A percentile compares a stretch with the other conserved stretches of the same genome.
These are phyloP conservation scores for Mormoops blainvillei DNA, from an alignment of 2,113 vertebrate species.

Conservation along the genomic window DNA sequence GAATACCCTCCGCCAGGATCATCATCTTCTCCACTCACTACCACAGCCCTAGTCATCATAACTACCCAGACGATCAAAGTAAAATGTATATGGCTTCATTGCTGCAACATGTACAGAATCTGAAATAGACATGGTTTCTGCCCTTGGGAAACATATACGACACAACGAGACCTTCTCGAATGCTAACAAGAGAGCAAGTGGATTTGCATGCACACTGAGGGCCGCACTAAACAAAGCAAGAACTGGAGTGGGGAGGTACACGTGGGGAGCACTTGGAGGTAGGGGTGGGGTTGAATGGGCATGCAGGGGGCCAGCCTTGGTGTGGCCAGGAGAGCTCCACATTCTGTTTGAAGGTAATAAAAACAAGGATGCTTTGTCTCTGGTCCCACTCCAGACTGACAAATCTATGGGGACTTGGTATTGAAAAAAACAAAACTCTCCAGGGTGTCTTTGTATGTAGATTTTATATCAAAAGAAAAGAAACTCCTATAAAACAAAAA, in stretches of 20 bases:
- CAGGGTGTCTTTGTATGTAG: slow-evolving; percentile 17
- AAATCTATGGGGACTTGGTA: background rate
- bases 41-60: fast-evolving
- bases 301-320: background rate
- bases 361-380: background rate
- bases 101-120: background rate
- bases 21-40: background rate
- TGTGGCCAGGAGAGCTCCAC: background rate
- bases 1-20: background rate
- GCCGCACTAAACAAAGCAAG: background rate
- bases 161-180: background rate
- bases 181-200: background rate
- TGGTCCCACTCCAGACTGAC: background rate
- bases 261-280: fast-evolving
- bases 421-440: background rate
- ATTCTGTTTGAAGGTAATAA: background rate
- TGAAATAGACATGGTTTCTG: background rate
- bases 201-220: background rate
- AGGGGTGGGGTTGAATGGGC: background rate
- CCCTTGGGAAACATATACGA: background rate
- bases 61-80: background rate
- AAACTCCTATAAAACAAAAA: background rate
- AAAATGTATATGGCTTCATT: background rate
- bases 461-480: background rate
- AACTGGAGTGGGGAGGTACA: fast-evolving